Conservation (phyloP, 2,113 vertebrate genomes). For the Nanorana parkeri region DNA sequence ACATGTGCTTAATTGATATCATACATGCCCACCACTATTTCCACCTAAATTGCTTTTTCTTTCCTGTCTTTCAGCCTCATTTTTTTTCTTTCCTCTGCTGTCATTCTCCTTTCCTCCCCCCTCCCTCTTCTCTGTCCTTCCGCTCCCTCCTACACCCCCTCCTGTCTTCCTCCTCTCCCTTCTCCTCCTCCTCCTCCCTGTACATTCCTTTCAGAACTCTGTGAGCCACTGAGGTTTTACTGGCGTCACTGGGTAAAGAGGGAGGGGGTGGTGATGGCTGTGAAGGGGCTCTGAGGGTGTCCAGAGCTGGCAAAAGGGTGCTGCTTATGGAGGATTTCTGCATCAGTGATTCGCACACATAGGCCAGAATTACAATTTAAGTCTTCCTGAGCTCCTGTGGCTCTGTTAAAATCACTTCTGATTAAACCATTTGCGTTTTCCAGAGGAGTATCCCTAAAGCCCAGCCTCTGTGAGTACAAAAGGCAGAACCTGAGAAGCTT, state of each 20-base stretch:
- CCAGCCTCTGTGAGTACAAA: background rate
- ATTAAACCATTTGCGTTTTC: background rate
- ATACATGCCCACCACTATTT: background rate
- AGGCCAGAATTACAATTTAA: background rate
- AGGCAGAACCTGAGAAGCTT: background rate
- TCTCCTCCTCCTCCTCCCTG: conserved; percentile 36
- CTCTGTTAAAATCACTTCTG: background rate
- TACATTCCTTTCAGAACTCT: conserved; percentile 49
- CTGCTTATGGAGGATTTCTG: background rate
- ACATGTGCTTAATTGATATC: background rate
- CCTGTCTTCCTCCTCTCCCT: conserved; percentile 21
- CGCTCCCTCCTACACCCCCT: conserved; percentile 30
- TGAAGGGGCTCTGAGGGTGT: conserved; percentile 12
- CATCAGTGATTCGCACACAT: background rate
- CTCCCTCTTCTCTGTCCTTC: conserved; percentile 34
- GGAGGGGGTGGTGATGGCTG: conserved; percentile 19
- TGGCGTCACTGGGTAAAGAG: conserved; percentile 25
- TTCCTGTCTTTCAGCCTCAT: background rate
- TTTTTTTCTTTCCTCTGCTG: background rate
- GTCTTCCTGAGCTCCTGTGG: background rate
- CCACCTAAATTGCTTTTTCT: conserved; percentile 1
- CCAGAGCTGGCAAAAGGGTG: background rate
- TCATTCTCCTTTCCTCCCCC: conserved; percentile 47
- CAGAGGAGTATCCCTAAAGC: background rate
- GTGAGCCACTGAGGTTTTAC: conserved; percentile 37